These are phyloP conservation scores for Pseudomyrmex dendroicus DNA, from an alignment of 1,140 invertebrate species.

Conservation along the genomic window DNA sequence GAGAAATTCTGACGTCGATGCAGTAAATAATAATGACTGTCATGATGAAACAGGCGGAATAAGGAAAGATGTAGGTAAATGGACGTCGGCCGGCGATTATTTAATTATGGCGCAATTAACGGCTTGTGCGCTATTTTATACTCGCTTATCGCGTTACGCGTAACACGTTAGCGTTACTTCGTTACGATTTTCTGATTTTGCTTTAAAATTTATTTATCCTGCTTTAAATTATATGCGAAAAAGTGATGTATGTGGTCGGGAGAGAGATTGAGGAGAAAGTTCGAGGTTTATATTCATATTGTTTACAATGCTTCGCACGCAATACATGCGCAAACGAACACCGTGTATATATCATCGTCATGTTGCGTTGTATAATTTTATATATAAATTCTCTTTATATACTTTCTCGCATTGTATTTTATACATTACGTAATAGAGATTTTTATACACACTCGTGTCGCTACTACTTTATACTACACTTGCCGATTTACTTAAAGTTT, in stretches of 20 bases:
- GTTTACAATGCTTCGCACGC: constrained; percentile 9
- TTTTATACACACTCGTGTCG: background rate
- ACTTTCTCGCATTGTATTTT: background rate
- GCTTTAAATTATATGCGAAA: background rate
- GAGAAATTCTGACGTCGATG: background rate
- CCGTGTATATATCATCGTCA: background rate
- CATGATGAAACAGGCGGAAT: background rate
- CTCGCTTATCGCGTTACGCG: background rate
- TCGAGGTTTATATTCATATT: constrained; percentile 3
- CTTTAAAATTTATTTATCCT: background rate
- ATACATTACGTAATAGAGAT: constrained; percentile 7
- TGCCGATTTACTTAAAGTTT: background rate
- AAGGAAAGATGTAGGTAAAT: constrained; percentile 8
- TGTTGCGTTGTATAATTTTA: constrained; percentile 6
- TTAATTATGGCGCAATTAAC: constrained; percentile 28
- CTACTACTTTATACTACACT: background rate
- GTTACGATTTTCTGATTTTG: background rate
- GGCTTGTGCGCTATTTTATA: background rate
- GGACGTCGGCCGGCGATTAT: background rate
- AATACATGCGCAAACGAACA: background rate
- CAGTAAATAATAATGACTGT: background rate
- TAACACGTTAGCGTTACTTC: background rate
- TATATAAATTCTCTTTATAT: background rate
- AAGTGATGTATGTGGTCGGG: background rate
- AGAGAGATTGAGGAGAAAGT: constrained; percentile 27